phyloP scores from a whole-genome alignment of 2,888 invertebrate species.

The Artemia sp. region DNA sequence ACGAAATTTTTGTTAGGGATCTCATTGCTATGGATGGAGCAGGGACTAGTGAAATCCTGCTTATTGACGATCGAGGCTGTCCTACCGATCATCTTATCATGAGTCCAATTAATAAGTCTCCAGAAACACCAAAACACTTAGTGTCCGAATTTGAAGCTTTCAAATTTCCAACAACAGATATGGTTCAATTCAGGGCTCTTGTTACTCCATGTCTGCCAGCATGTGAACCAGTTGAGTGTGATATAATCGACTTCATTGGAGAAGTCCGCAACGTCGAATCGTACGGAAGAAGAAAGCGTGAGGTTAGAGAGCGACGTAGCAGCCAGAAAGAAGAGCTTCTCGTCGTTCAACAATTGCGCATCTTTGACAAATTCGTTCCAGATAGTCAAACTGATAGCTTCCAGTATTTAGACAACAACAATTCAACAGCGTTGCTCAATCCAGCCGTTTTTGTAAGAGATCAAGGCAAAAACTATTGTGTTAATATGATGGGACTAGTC shows the following conservation, averaged over 20 bases:
- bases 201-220: slow-evolving; percentile 85
- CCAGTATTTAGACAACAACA: slow-evolving; percentile 20
- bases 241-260: slow-evolving; percentile 62
- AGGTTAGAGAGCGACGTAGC: slow-evolving; percentile 20
- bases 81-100: slow-evolving; percentile 86
- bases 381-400: slow-evolving; percentile 20
- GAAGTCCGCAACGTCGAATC: slow-evolving; percentile 64
- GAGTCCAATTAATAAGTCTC: slow-evolving; percentile 73
- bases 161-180: slow-evolving; percentile 86
- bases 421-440: slow-evolving; percentile 19
- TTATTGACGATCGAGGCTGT: slow-evolving; percentile 78
- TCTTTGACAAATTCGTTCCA: slow-evolving; percentile 64
- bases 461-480: slow-evolving; percentile 38
- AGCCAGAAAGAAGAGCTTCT: slow-evolving; percentile 51
- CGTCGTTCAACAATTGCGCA: slow-evolving; percentile 74
- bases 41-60: slow-evolving; percentile 75
- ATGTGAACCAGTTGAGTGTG: slow-evolving; percentile 80
- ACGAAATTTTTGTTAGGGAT: slow-evolving; percentile 86
- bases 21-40: slow-evolving; percentile 85
- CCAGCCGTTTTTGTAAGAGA: slow-evolving; percentile 24
- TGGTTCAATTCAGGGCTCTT: slow-evolving; percentile 84
- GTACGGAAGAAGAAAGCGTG: slow-evolving; percentile 58
- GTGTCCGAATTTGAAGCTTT: slow-evolving; percentile 85
- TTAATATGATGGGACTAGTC: slow-evolving; percentile 61
- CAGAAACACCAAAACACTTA: slow-evolving; percentile 46